Evolutionary conservation across 2,888 invertebrate species (phyloP).

Genomic region (Tipula lateralis): DNA sequence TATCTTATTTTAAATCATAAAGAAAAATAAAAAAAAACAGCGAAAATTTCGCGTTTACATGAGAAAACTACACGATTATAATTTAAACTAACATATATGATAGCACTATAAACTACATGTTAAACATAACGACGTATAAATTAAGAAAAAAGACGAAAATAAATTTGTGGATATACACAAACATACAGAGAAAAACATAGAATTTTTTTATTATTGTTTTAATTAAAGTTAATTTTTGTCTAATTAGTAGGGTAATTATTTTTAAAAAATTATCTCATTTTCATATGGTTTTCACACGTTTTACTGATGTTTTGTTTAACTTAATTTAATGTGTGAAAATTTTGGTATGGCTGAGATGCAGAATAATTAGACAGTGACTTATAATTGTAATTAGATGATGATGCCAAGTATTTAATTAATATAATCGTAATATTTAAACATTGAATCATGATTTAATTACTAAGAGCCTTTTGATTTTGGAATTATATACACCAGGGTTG

Average conservation of each 20-base stretch:
- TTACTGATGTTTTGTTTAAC: not conserved
- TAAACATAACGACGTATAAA: not conserved
- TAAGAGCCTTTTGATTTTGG: too few species aligned
- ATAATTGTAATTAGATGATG: not conserved
- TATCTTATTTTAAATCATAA: not conserved
- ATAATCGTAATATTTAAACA: not conserved
- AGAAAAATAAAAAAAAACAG: not conserved
- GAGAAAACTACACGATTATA: not conserved
- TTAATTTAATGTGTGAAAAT: not conserved
- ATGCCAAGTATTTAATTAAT: not conserved
- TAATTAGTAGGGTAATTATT: constrained; percentile 6
- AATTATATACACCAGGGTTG: too few species aligned
- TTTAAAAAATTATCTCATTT: not conserved
- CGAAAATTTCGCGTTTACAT: not conserved
- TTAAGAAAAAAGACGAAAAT: not conserved
- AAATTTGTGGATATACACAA: not conserved
- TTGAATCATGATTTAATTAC: not conserved
- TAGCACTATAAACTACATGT: not conserved
- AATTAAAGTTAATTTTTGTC: constrained; percentile 11
- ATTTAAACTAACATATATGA: not conserved
- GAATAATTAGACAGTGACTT: not conserved
- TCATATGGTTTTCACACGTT: not conserved
- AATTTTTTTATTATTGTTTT: not conserved
- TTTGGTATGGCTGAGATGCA: not conserved
- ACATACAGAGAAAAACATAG: not conserved